Conservation (phyloP, 1,140 invertebrate species). For the Zophobas atratus region DNA sequence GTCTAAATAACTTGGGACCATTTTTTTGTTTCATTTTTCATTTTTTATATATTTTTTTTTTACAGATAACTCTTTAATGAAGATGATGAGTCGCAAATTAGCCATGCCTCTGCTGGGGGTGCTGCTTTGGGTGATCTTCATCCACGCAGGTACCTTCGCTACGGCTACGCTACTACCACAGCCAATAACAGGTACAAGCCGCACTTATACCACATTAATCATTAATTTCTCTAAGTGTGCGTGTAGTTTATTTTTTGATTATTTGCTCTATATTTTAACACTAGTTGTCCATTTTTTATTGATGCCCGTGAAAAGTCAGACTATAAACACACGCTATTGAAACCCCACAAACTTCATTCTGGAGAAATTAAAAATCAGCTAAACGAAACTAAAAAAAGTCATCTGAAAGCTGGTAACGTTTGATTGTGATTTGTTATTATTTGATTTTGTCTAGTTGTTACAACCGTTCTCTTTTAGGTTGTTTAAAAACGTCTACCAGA, state of each 20-base stretch:
- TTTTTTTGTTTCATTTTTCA: background rate
- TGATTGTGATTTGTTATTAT: conserved; percentile 32
- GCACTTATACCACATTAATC: conserved; percentile 50
- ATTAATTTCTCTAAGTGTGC: background rate
- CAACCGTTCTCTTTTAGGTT: conserved; percentile 60
- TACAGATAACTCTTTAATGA: conserved; percentile 40
- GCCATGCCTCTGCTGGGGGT: conserved; percentile 57
- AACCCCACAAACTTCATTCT: conserved; percentile 15
- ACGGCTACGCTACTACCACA: conserved; percentile 43
- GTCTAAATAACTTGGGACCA: background rate
- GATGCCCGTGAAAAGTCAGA: conserved; percentile 9
- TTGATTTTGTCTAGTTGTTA: conserved; percentile 50
- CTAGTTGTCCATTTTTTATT: background rate
- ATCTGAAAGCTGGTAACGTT: conserved; percentile 45
- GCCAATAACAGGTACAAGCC: conserved; percentile 52
- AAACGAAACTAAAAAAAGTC: conserved; percentile 34
- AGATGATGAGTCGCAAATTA: conserved; percentile 52
- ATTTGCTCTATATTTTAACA: background rate
- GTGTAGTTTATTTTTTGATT: conserved; percentile 48
- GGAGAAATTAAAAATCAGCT: conserved; percentile 16
- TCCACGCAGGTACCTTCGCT: conserved; percentile 57
- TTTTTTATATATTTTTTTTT: background rate
- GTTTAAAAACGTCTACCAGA: conserved; percentile 50
- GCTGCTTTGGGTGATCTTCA: conserved; percentile 57
- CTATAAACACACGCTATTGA: conserved; percentile 36